phyloP scores from a whole-genome alignment of 2,888 invertebrate genomes.

The Eupithecia insigniata region DNA sequence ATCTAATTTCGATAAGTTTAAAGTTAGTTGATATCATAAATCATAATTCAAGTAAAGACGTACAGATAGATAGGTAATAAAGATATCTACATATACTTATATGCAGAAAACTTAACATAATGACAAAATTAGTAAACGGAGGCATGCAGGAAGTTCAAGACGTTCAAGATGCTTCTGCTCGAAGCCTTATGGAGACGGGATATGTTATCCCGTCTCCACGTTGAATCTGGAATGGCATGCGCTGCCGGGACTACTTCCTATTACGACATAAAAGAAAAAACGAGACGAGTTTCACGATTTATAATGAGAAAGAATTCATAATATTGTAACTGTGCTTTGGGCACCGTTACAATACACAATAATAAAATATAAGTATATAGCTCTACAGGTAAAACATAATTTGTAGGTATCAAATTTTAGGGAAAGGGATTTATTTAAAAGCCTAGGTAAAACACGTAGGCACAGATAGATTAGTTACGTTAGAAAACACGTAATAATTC shows the following conservation, averaged over 20 bases:
- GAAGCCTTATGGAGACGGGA: conserved; percentile 35
- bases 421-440: neutral
- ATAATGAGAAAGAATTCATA: conserved; percentile 5
- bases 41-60: too few relatives aligned
- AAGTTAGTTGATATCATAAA: too few relatives aligned
- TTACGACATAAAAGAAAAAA: conserved; percentile 15
- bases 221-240: conserved; percentile 34
- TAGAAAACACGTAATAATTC: neutral
- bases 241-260: conserved; percentile 33
- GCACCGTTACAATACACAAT: neutral
- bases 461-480: neutral
- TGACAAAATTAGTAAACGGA: neutral
- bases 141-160: conserved; percentile 24
- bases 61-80: too few relatives aligned
- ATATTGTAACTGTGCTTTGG: conserved; percentile 20
- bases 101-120: neutral
- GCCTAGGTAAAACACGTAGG: neutral
- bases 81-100: neutral
- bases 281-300: conserved; percentile 11
- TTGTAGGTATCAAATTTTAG: neutral
- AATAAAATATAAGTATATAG: neutral
- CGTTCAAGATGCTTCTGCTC: conserved; percentile 20
- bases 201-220: conserved; percentile 34
- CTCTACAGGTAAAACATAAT: neutral
- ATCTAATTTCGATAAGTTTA: too few relatives aligned